Conservation (phyloP, 1,140 invertebrate species). For the Microplitis mediator region DNA sequence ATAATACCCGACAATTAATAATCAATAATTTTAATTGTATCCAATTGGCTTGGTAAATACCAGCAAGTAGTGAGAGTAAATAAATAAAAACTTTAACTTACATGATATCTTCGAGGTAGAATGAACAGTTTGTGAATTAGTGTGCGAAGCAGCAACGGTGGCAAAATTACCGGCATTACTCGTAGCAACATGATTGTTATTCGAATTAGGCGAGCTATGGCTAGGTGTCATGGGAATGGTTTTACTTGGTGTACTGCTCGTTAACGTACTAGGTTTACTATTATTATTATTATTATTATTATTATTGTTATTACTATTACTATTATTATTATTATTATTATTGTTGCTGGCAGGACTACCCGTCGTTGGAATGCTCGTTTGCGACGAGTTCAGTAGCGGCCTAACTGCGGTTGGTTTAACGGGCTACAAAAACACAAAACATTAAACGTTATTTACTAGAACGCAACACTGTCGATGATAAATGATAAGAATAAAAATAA, state of each 20-base stretch:
- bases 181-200: conserved; percentile 63
- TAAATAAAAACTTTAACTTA: conserved; percentile 40
- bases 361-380: conserved; percentile 65
- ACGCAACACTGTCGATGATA: too few species aligned
- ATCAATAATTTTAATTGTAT: not conserved
- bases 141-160: conserved; percentile 67
- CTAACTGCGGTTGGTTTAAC: conserved; percentile 77
- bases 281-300: conserved; percentile 26
- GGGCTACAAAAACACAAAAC: conserved; percentile 61
- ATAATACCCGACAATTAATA: too few species aligned
- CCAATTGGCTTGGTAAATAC: too few species aligned
- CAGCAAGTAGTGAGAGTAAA: not conserved
- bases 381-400: conserved; percentile 67
- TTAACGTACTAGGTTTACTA: conserved; percentile 58
- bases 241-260: conserved; percentile 67
- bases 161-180: conserved; percentile 68
- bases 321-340: too few species aligned
- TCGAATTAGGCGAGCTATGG: conserved; percentile 67
- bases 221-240: conserved; percentile 65
- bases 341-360: conserved; percentile 58
- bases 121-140: conserved; percentile 60
- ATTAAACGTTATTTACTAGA: conserved; percentile 16
- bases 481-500: too few species aligned
- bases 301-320: too few species aligned
- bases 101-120: conserved; percentile 61